These are phyloP conservation scores for Gracilinanus agilis DNA, from an alignment of 2,113 vertebrate species.

Conservation along the genomic window DNA sequence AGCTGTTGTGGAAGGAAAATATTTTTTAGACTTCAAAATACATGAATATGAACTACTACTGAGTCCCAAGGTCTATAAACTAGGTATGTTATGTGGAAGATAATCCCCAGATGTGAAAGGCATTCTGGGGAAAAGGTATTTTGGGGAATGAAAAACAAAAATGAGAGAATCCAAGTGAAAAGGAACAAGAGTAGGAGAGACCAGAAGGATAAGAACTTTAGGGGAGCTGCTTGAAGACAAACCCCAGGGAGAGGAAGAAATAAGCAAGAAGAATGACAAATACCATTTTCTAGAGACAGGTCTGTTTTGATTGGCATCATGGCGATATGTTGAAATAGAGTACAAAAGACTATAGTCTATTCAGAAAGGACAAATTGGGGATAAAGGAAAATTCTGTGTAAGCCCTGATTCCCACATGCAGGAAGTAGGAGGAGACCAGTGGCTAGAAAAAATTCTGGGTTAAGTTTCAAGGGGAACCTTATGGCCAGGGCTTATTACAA, in stretches of 20 bases:
- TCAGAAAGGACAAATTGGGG: conserved; percentile 20
- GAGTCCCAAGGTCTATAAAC: conserved; percentile 42
- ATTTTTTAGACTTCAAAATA: neutral
- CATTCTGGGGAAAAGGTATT: conserved; percentile 44
- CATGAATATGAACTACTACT: neutral
- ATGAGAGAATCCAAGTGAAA: conserved; percentile 5
- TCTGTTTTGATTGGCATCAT: neutral
- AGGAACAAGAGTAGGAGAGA: conserved; percentile 9
- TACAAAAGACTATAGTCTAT: neutral
- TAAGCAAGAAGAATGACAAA: conserved; percentile 31
- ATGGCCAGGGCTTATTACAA: conserved; percentile 3
- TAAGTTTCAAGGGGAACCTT: conserved; percentile 27
- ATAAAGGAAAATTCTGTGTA: neutral
- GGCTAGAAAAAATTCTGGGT: conserved; percentile 36
- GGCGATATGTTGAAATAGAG: neutral
- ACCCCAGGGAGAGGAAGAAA: conserved; percentile 8
- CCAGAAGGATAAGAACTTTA: neutral
- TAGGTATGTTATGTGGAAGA: conserved; percentile 19
- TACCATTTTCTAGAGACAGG: conserved; percentile 19
- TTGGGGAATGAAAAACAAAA: conserved; percentile 21
- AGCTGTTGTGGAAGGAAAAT: neutral
- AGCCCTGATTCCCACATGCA: conserved; percentile 8
- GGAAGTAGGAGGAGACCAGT: neutral
- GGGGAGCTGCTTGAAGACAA: conserved; percentile 19
- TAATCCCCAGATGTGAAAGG: conserved; percentile 54